Conservation (phyloP, 2,888 invertebrate species). For the Drosophila flavopinicola region DNA sequence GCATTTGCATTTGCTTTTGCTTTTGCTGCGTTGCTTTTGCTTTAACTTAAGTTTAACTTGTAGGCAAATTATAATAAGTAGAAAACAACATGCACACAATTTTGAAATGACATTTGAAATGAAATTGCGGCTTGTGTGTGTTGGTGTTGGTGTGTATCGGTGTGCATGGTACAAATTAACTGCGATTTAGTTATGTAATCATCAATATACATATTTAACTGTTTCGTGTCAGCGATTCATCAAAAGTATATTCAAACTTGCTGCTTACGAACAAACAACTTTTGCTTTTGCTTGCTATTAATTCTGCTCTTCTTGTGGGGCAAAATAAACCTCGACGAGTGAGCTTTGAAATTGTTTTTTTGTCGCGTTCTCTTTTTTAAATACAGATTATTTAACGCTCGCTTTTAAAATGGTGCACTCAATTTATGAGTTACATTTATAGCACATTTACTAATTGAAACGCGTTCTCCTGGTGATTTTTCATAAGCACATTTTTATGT, state of each 20-base stretch:
- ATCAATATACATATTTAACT: slow-evolving; percentile 50
- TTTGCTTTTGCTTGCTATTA: slow-evolving; percentile 18
- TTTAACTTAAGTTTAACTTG: slow-evolving; percentile 72
- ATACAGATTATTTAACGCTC: slow-evolving; percentile 34
- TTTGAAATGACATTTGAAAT: slow-evolving; percentile 66
- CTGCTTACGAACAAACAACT: slow-evolving; percentile 16
- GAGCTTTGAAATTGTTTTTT: slow-evolving; percentile 51
- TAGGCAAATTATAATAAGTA: slow-evolving; percentile 60
- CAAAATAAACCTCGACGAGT: slow-evolving; percentile 73
- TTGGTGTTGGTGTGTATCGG: slow-evolving; percentile 1
- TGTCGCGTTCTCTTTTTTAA: slow-evolving; percentile 2
- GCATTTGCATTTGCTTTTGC: slow-evolving; percentile 14
- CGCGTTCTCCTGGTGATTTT: slow-evolving; percentile 63
- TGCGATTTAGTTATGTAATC: slow-evolving; percentile 47
- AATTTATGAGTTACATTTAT: slow-evolving; percentile 36
- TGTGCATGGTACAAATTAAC: slow-evolving; percentile 35
- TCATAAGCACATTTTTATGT: slow-evolving; percentile 65
- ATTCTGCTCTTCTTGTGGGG: slow-evolving; percentile 22
- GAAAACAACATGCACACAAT: slow-evolving; percentile 60
- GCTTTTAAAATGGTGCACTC: slow-evolving; percentile 42
- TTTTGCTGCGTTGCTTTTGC: slow-evolving; percentile 14
- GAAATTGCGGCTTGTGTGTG: slow-evolving; percentile 51
- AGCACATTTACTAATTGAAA: slow-evolving; percentile 79
- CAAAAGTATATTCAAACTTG: slow-evolving; percentile 1
- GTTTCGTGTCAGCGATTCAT: slow-evolving; percentile 1